Percentiles rank a stretch among this genome's conserved stretches.
Evolutionary conservation across 2,888 invertebrate species (phyloP).

Genomic region (Pseudoips prasinana): DNA sequence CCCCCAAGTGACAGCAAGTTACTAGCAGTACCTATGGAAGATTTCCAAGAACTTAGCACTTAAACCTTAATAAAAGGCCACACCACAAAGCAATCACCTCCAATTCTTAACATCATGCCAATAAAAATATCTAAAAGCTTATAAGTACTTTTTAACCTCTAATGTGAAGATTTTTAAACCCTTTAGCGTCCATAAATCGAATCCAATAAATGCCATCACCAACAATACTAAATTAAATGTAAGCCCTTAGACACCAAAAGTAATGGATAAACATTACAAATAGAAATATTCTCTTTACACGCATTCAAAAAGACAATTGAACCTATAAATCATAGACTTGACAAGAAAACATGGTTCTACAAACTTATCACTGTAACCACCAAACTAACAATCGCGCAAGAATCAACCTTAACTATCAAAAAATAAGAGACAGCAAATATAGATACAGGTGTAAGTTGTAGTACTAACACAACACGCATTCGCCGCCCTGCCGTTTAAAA

Average conservation of each 20-base stretch:
- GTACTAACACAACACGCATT: conserved; percentile 44
- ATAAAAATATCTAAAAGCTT: conserved; percentile 37
- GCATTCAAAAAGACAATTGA: conserved; percentile 76
- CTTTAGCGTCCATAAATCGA: conserved; percentile 58
- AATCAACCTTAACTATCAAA: conserved; percentile 26
- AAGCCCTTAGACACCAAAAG: conserved; percentile 67
- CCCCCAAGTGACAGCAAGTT: too few species aligned
- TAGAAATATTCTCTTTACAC: conserved; percentile 76
- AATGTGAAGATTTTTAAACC: conserved; percentile 30
- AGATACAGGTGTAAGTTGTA: too few species aligned
- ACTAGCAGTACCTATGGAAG: too few species aligned
- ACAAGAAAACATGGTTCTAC: conserved; percentile 67
- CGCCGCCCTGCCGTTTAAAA: conserved; percentile 76
- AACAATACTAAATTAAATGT: conserved; percentile 77
- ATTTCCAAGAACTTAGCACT: too few species aligned
- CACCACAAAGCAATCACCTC: too few species aligned
- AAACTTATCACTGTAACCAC: conserved; percentile 28
- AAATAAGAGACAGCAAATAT: too few species aligned
- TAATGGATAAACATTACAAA: conserved; percentile 57
- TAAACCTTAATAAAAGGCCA: too few species aligned
- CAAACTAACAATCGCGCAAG: conserved; percentile 18
- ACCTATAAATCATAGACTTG: conserved; percentile 75
- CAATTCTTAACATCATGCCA: conserved; percentile 4
- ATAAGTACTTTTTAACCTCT: too few species aligned
- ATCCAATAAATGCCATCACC: conserved; percentile 61